Base-by-base conservation (phyloP, 2,888 invertebrate species). In the Onthophagus sagittarius region DNA sequence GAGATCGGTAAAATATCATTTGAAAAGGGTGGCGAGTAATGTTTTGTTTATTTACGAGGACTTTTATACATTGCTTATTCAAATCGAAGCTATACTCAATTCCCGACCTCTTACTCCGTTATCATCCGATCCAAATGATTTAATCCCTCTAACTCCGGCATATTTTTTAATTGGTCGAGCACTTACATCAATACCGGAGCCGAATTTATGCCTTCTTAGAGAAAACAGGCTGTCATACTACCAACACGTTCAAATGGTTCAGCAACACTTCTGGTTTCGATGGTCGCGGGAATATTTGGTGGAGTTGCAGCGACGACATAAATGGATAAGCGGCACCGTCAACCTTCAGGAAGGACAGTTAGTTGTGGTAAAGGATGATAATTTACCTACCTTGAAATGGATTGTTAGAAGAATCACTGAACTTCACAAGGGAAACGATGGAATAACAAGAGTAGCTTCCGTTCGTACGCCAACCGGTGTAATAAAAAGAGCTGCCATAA, bases 31-130 rank as follows among this genome's bases (percentile, higher is more conserved):
- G 2, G 62, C 79, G 14, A 75, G 78, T 0, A 75, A 77, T 63
- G 14, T 39, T 4, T 69, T 65, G 13, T 70, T 80, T 11, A 79
- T 76, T 0, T 79, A 75, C 39, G 80, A 81, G 72, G 78, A 81
- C 11, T 74, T 81, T 62, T 32, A 71, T 0, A 82, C 79, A 5
- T 23, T 78, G 1, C 33, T 79, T 0, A 72, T 71, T 6, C 79
- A 80, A 69, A 79, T 81, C n/a, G 80, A 81, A 74, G 77, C 78
- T 2, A 74, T 76, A 5, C 69, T 81, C 2, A 80, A 81, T 74
- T 80, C 79, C 0, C 39, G 80, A 23, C 80, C 80, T 3, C 14
- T 81, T 0, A 73, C 76, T 14, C 77, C 79, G 6, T 15, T 80
- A 5, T 79, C 80, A 0, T 33, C 74, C 5, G 79, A 81, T 75